Evolutionary conservation across 2,113 vertebrate genomes (phyloP).

Genomic region (Pomatorhinus ruficollis): DNA sequence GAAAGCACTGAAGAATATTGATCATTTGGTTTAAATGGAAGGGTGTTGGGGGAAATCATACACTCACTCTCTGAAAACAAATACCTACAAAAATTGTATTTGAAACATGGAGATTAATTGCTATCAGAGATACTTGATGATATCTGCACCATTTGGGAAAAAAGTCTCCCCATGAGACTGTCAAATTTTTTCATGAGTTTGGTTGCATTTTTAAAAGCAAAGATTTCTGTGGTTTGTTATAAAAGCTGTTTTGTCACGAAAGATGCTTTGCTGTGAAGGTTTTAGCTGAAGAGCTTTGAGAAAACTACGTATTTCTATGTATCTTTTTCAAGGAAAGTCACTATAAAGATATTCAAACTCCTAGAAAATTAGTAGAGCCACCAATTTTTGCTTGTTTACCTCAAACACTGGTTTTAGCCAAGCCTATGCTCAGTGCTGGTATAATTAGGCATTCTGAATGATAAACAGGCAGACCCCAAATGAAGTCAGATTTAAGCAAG

Average conservation of each 20-base stretch:
- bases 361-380: neutral
- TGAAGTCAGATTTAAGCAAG: neutral
- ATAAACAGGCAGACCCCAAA: neutral
- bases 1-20: neutral
- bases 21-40: neutral
- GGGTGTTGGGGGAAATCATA: neutral
- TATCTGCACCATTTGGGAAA: neutral
- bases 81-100: neutral
- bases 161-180: neutral
- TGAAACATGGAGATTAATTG: neutral
- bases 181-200: neutral
- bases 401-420: neutral
- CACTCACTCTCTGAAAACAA: neutral
- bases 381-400: neutral
- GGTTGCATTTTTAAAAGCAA: neutral
- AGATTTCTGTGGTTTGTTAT: neutral
- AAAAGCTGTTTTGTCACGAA: neutral
- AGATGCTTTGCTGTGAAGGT: neutral
- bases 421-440: neutral
- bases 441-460: neutral
- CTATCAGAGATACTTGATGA: neutral
- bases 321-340: neutral
- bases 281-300: neutral
- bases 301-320: neutral
- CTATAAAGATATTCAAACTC: neutral